Conservation (phyloP, 2,888 invertebrate genomes). For the Drosophila acutilabella region DNA sequence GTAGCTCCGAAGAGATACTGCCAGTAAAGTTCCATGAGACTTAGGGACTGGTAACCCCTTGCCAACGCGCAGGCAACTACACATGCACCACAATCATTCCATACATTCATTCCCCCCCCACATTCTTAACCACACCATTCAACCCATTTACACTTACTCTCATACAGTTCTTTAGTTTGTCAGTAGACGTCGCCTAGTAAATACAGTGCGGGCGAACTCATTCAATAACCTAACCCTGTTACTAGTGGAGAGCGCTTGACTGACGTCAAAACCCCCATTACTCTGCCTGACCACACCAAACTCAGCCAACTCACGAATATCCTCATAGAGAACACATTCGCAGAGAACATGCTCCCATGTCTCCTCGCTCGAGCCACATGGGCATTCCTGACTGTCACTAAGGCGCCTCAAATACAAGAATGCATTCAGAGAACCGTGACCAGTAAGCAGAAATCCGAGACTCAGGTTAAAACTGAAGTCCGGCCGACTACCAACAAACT, state of each 20-base stretch:
- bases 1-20: too few relatives aligned
- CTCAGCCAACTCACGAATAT: constrained; percentile 1
- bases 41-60: too few relatives aligned
- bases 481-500: constrained; percentile 5
- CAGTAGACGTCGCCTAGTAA: constrained; percentile 4
- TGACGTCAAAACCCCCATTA: constrained; percentile 11
- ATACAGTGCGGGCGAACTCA: constrained; percentile 6
- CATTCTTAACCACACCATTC: not conserved
- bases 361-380: constrained; percentile 8
- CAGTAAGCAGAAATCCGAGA: constrained; percentile 10
- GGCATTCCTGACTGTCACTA: constrained; percentile 4
- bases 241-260: constrained; percentile 16
- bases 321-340: constrained; percentile 17
- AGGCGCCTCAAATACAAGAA: constrained; percentile 12
- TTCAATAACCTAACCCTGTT: constrained; percentile 1
- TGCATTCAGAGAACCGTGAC: constrained; percentile 19
- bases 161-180: not conserved
- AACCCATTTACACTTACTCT: not conserved
- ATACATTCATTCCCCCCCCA: too few relatives aligned
- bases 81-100: too few relatives aligned
- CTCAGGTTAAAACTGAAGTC: constrained; percentile 18
- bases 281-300: not conserved
- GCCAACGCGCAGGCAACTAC: too few relatives aligned
- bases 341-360: constrained; percentile 22
- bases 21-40: too few relatives aligned